Evolutionary conservation across 2,888 invertebrate species (phyloP).

Genomic region (Nineta flava): DNA sequence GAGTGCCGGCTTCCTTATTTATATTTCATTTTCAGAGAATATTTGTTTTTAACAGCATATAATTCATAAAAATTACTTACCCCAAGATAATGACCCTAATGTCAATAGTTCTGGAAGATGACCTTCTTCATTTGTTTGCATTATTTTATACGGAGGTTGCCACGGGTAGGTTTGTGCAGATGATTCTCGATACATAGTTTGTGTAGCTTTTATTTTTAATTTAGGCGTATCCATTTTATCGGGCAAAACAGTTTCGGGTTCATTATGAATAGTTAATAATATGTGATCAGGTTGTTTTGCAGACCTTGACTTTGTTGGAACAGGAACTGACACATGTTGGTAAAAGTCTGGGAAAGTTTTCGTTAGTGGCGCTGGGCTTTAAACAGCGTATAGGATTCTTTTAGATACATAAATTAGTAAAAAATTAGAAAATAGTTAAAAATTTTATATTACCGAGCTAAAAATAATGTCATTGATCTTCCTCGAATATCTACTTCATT

Average conservation of each 20-base stretch:
- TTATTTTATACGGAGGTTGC: constrained; percentile 44
- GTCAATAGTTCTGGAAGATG: constrained; percentile 48
- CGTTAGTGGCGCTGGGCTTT: too few species aligned
- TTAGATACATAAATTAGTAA: too few species aligned
- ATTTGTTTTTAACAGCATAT: too few species aligned
- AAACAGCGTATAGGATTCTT: too few species aligned
- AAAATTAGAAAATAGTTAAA: too few species aligned
- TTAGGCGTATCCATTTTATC: neutral
- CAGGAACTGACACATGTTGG: too few species aligned
- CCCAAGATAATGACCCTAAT: constrained; percentile 45
- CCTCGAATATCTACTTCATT: too few species aligned
- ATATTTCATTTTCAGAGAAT: too few species aligned
- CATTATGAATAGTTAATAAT: neutral
- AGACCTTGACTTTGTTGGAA: constrained; percentile 5
- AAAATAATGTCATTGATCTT: too few species aligned
- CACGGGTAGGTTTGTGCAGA: constrained; percentile 65
- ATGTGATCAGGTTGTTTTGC: constrained; percentile 1
- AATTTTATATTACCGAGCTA: too few species aligned
- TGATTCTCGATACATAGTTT: constrained; percentile 58
- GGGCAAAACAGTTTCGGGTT: neutral
- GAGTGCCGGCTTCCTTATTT: too few species aligned
- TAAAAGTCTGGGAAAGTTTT: too few species aligned
- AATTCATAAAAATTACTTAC: constrained; percentile 20
- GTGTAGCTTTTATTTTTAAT: constrained; percentile 27
- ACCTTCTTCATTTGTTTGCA: constrained; percentile 25